Percentiles rank a stretch among this genome's conserved stretches.
These are phyloP conservation scores for Enteromius treurensis DNA, from an alignment of 2,797 vertebrate genomes.

Conservation along the genomic window DNA sequence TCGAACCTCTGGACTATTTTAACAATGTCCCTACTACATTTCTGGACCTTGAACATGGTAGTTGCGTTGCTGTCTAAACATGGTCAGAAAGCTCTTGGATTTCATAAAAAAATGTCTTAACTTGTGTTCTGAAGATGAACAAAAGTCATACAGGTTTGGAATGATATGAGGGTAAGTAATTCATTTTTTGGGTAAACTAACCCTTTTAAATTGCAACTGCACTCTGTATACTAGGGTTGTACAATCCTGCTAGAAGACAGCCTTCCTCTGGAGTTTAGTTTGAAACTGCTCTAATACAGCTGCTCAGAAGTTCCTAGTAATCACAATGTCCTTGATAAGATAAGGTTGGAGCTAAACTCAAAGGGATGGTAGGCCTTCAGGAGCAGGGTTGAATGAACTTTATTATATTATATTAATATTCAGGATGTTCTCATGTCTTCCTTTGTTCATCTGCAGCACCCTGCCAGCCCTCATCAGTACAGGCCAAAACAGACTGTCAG, in stretches of 20 bases:
- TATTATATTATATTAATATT: not conserved
- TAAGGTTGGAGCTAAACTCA: not conserved
- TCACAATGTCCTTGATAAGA: not conserved
- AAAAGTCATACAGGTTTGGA: too few species aligned
- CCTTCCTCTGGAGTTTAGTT: not conserved
- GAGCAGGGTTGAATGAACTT: not conserved
- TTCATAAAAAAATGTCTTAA: too few species aligned
- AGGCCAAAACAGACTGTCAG: slow-evolving; percentile 58
- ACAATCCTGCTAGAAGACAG: not conserved
- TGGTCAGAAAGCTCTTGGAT: too few species aligned
- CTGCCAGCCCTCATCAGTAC: slow-evolving; percentile 66
- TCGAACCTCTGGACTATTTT: too few species aligned
- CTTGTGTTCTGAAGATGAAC: too few species aligned
- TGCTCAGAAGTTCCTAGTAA: not conserved
- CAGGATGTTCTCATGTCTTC: not conserved
- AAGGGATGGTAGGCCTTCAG: not conserved
- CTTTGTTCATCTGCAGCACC: slow-evolving; percentile 64
- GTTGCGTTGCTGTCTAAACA: too few species aligned
- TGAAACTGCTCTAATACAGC: not conserved
- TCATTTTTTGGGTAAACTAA: too few species aligned
- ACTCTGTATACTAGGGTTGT: not conserved
- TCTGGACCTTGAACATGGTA: too few species aligned
- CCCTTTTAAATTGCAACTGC: not conserved
- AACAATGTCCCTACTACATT: too few species aligned
- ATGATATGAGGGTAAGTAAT: too few species aligned